A percentile compares a stretch with the other conserved stretches of the same genome.
phyloP scores from a whole-genome alignment of 2,888 invertebrate genomes.

The Diplolepis rosae region DNA sequence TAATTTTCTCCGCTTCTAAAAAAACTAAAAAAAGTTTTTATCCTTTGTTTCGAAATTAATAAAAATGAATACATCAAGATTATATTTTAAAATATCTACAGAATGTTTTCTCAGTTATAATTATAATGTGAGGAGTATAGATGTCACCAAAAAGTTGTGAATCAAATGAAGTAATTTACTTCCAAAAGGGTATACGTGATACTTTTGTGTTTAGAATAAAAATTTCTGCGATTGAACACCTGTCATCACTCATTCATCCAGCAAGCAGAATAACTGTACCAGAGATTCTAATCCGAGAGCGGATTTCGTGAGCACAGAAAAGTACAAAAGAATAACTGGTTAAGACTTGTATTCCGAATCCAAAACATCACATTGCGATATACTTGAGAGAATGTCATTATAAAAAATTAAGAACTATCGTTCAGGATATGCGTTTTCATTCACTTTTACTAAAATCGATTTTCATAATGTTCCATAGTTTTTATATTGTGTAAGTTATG shows the following conservation, averaged over 20 bases:
- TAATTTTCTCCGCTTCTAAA: too few relatives aligned
- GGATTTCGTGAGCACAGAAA: slow-evolving; percentile 5
- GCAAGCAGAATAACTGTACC: slow-evolving; percentile 10
- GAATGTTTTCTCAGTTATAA: too few relatives aligned
- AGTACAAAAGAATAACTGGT: slow-evolving; percentile 2
- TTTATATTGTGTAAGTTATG: too few relatives aligned
- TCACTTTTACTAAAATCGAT: not conserved
- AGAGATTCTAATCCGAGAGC: not conserved
- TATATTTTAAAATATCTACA: too few relatives aligned
- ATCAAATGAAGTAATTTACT: not conserved
- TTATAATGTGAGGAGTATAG: not conserved
- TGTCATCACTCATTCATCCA: not conserved
- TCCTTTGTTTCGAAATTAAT: too few relatives aligned
- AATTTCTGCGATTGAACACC: not conserved
- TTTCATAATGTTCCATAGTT: not conserved
- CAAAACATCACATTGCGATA: not conserved
- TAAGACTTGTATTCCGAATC: not conserved
- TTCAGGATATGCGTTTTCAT: slow-evolving; percentile 5
- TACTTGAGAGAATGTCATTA: slow-evolving; percentile 6
- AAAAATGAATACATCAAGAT: too few relatives aligned
- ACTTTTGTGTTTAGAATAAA: not conserved
- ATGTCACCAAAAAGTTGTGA: not conserved
- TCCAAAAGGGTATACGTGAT: not conserved
- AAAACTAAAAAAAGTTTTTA: too few relatives aligned
- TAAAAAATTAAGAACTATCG: not conserved